Percentiles rank a stretch among this genome's conserved stretches.
These are phyloP conservation scores for Drosophila sproati DNA, from an alignment of 1,140 invertebrate genomes.

Conservation along the genomic window DNA sequence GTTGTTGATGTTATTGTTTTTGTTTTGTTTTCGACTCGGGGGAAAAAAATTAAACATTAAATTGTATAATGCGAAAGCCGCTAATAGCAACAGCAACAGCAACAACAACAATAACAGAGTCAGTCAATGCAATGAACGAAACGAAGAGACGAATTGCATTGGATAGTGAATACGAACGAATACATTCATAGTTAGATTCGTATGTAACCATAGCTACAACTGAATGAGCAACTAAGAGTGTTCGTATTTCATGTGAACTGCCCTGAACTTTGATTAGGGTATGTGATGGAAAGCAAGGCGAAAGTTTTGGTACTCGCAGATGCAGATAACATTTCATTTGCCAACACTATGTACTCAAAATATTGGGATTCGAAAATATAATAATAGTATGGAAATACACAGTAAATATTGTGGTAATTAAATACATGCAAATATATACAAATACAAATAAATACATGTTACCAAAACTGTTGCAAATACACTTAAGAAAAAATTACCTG, in stretches of 20 bases:
- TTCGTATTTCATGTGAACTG: slow-evolving; percentile 24
- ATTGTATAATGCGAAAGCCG: slow-evolving; percentile 81
- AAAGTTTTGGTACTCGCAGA: neutral
- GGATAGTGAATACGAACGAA: slow-evolving; percentile 45
- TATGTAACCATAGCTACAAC: slow-evolving; percentile 45
- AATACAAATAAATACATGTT: neutral
- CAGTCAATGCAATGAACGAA: slow-evolving; percentile 71
- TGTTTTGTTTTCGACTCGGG: slow-evolving; percentile 44
- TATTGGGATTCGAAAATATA: neutral
- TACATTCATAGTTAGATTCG: slow-evolving; percentile 34
- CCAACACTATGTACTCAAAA: neutral
- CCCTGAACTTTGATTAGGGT: slow-evolving; percentile 52
- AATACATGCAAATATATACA: neutral
- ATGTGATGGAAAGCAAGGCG: neutral
- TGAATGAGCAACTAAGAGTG: slow-evolving; percentile 22
- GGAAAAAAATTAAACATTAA: slow-evolving; percentile 77
- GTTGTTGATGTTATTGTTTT: slow-evolving; percentile 33
- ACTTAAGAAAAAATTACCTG: too few species aligned
- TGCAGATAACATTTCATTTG: neutral
- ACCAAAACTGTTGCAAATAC: neutral
- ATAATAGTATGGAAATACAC: neutral
- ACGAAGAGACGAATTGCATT: slow-evolving; percentile 69
- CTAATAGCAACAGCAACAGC: slow-evolving; percentile 62
- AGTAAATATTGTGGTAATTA: neutral
- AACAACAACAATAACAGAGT: slow-evolving; percentile 20